Conservation (phyloP, 2,113 vertebrate species). For the Craseonycteris thonglongyai region DNA sequence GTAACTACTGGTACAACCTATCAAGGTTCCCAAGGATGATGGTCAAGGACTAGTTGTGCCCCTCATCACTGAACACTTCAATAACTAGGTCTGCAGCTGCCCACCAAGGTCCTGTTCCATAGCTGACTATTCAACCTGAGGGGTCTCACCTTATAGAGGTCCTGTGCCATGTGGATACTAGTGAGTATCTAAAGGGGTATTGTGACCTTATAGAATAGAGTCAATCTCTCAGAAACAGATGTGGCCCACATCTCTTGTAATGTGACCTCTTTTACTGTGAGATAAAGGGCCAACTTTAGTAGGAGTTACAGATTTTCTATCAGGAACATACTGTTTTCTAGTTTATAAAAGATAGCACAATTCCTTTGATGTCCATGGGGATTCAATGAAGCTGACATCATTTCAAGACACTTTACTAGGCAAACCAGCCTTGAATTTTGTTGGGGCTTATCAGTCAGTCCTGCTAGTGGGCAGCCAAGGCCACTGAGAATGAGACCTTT, state of each 20-base stretch:
- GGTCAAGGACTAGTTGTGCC: background rate
- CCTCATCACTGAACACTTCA: background rate
- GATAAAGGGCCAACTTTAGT: background rate
- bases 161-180: background rate
- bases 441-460: background rate
- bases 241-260: background rate
- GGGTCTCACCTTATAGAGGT: background rate
- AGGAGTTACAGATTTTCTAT: background rate
- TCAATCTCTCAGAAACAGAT: background rate
- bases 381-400: background rate
- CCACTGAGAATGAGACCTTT: background rate
- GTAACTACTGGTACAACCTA: background rate
- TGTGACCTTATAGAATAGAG: background rate
- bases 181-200: background rate
- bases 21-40: background rate
- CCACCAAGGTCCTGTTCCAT: background rate
- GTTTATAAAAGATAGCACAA: background rate
- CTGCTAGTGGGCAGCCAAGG: background rate
- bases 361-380: background rate
- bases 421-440: background rate
- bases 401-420: slow-evolving; percentile 32
- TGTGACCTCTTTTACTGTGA: background rate
- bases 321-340: background rate
- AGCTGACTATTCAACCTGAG: background rate
- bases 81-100: background rate